Conservation (phyloP, 1,140 invertebrate species). For the Elymnias hypermnestra region DNA sequence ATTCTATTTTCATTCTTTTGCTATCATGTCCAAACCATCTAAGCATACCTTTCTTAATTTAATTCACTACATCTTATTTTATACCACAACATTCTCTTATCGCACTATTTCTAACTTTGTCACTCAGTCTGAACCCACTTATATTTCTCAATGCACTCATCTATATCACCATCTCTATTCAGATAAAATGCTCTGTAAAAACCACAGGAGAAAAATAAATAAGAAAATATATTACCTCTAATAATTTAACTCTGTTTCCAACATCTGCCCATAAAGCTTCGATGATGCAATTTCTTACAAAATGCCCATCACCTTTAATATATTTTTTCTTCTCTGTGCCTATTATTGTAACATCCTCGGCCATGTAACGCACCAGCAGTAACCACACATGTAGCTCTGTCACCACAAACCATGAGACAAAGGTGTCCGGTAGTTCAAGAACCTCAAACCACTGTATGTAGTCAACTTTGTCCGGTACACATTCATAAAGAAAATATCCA, state of each 20-base stretch:
- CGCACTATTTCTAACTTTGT: too few relatives aligned
- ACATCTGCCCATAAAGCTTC: slow-evolving; percentile 90
- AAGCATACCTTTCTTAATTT: too few relatives aligned
- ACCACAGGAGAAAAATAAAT: background rate
- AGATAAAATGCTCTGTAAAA: too few relatives aligned
- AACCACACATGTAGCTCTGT: slow-evolving; percentile 93
- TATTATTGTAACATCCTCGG: slow-evolving; percentile 76
- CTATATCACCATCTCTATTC: too few relatives aligned
- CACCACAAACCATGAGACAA: slow-evolving; percentile 89
- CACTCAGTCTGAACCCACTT: too few relatives aligned
- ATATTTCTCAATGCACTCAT: too few relatives aligned
- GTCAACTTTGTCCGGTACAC: slow-evolving; percentile 78
- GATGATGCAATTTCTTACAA: slow-evolving; percentile 84
- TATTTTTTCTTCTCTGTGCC: slow-evolving; percentile 60
- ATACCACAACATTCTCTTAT: too few relatives aligned
- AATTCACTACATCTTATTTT: too few relatives aligned
- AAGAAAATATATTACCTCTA: slow-evolving; percentile 79
- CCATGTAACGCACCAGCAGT: slow-evolving; percentile 85
- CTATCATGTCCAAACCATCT: too few relatives aligned
- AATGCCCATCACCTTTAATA: slow-evolving; percentile 79
- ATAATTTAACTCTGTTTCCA: slow-evolving; percentile 81
- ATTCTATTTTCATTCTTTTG: too few relatives aligned
- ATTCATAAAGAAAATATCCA: slow-evolving; percentile 80
- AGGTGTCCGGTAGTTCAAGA: slow-evolving; percentile 85
- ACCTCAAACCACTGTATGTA: slow-evolving; percentile 80